These are phyloP conservation scores for Phaenicophaeus curvirostris DNA, from an alignment of 2,797 vertebrate species.

Conservation along the genomic window DNA sequence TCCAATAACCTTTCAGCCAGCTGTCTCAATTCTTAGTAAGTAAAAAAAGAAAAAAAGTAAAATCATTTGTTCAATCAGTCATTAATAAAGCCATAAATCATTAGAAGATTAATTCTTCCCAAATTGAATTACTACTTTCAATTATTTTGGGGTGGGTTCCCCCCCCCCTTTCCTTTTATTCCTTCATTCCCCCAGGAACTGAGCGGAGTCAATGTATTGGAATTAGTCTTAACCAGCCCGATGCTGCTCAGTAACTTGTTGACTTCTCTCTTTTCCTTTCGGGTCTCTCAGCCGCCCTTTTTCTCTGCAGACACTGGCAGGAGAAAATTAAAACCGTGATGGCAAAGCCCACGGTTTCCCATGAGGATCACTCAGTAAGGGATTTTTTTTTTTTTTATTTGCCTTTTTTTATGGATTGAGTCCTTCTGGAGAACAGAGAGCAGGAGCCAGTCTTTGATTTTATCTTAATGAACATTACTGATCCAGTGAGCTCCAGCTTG, in stretches of 20 bases:
- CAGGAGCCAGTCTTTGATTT: not conserved
- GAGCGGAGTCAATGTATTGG: not conserved
- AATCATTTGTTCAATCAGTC: conserved; percentile 45
- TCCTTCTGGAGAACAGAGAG: not conserved
- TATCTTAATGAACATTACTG: not conserved
- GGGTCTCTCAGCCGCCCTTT: not conserved
- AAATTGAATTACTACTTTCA: conserved; percentile 54
- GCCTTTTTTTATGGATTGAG: not conserved
- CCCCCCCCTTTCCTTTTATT: not conserved
- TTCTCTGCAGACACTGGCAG: not conserved
- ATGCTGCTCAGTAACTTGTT: not conserved
- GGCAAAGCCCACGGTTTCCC: not conserved
- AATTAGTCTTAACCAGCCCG: not conserved
- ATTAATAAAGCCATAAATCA: conserved; percentile 67
- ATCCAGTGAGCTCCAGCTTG: not conserved
- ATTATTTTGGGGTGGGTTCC: conserved; percentile 13
- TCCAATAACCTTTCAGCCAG: conserved; percentile 4
- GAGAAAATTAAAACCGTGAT: not conserved
- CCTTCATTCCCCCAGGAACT: not conserved
- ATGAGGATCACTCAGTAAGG: not conserved
- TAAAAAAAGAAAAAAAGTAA: not conserved
- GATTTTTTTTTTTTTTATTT: not conserved
- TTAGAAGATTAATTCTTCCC: conserved; percentile 54
- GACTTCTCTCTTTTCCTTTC: not conserved
- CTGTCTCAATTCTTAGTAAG: not conserved